Conservation (phyloP, 2,113 vertebrate species). For the Tursiops truncatus region DNA sequence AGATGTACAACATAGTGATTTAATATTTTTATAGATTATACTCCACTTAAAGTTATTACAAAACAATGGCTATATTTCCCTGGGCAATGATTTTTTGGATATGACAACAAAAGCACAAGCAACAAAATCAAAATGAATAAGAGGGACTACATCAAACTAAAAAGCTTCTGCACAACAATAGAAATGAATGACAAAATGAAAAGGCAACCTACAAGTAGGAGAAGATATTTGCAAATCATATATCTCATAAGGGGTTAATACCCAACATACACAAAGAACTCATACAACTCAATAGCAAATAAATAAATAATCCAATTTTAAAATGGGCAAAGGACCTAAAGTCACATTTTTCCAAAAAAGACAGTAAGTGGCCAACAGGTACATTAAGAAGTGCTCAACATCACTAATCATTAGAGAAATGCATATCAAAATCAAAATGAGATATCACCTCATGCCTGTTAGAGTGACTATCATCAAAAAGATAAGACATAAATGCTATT, state of each 20-base stretch:
- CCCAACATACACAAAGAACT: background rate
- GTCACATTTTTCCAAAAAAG: background rate
- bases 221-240: background rate
- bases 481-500: background rate
- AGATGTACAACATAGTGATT: background rate
- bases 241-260: background rate
- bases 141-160: background rate
- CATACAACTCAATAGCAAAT: background rate
- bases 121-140: background rate
- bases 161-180: background rate
- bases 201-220: background rate
- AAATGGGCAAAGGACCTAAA: background rate
- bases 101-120: background rate
- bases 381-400: background rate
- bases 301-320: background rate
- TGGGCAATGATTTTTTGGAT: background rate
- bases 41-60: background rate
- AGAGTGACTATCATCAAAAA: background rate
- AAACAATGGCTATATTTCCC: background rate
- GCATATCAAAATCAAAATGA: background rate
- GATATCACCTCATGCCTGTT: background rate
- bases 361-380: background rate
- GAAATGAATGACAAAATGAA: background rate
- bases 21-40: background rate
- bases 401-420: background rate